Evolutionary conservation across 2,888 invertebrate species (phyloP), one percentile per base, ranked within the genome.

Genomic region (Campoletis raptor): DNA sequence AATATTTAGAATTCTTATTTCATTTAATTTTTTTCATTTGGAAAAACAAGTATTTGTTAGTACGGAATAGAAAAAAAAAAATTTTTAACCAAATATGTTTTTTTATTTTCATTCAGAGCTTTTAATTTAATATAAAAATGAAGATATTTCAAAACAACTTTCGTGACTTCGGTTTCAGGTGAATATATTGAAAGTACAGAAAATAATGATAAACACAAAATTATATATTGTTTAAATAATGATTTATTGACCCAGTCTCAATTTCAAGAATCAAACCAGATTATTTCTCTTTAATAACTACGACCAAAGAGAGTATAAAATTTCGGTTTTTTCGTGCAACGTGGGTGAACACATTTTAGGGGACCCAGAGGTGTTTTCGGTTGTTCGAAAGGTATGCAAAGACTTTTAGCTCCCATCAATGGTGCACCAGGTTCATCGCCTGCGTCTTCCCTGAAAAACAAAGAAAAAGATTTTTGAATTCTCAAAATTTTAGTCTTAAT

Each of bases 401-500:
- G 96, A 10, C 98, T 97, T 95, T 99, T 99, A 9, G 99, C 99
- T 61, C 99, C 99, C 99, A 99, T 99, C 0, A 99, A 97, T 37
- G 99, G 98, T 36, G 97, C 98, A 83, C 98, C 98, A 78, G 97
- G 96, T 85, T 97, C 97, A 92, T 94, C 95, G 85, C 96, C 95
- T 1, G 90, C 95, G 77, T 97, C 96, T 83, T 96, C 96, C 92
- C 97, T 97, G 94, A 37, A 94, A 94, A 77, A 12, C 9, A 90
- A 83, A 87, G 89, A 90, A 15, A 24, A 30, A 61, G 5, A 30
- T 7, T 15, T 0, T 30, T 48, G 5, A 48, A 18, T 48, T 18
- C 48, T 7, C 4, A 18, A 48, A 18, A 48, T 18, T 42, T 10
- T 9, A n/a, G 7, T 48, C 15, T 15, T 2, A 0, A 45, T 45